Conservation (phyloP, 2,113 vertebrate genomes). For the Pterocles orientalis region DNA sequence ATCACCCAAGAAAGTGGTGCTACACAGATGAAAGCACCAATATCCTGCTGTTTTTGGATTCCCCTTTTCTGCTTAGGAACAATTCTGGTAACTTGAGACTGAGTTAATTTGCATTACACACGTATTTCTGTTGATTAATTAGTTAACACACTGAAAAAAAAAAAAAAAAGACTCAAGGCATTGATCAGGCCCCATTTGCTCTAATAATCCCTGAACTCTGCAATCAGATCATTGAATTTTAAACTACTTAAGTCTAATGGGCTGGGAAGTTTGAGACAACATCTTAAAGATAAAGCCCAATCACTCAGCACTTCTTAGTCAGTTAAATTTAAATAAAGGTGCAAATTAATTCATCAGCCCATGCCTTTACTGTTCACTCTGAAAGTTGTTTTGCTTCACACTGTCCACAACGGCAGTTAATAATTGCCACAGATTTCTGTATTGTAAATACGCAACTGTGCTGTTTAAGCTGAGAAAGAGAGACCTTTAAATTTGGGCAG, state of each 20-base stretch:
- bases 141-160: neutral
- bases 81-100: neutral
- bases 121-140: slow-evolving; percentile 31
- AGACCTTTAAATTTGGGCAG: neutral
- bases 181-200: slow-evolving; percentile 1
- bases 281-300: neutral
- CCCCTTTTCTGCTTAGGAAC: neutral
- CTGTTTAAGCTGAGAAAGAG: neutral
- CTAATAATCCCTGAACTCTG: slow-evolving; percentile 20
- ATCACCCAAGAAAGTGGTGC: neutral
- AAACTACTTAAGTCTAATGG: neutral
- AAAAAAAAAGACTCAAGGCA: neutral
- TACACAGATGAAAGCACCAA: neutral
- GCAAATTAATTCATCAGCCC: neutral
- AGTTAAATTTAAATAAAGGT: neutral
- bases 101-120: neutral
- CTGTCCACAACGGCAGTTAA: neutral
- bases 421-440: neutral
- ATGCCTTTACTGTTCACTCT: neutral
- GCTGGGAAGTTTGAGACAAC: neutral
- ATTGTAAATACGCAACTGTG: neutral
- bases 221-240: slow-evolving; percentile 14
- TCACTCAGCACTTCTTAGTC: neutral
- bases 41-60: neutral
- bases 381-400: neutral